Base-by-base conservation (phyloP, 2,797 vertebrate species). In the Coranthus polyacanthus region DNA sequence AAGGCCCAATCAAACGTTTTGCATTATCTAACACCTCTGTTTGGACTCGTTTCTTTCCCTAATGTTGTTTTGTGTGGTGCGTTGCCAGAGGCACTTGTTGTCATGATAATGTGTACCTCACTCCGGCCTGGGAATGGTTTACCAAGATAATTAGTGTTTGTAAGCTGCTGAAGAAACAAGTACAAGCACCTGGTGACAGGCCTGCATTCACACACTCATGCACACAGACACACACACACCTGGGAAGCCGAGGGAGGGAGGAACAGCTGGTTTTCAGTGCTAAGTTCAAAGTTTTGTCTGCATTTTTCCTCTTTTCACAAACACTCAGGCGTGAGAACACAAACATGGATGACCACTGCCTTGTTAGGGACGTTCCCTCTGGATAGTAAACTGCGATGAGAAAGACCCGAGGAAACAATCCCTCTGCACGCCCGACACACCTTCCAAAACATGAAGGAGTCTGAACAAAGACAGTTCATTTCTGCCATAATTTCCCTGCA, bases 141-240 rank as follows among this genome's bases (percentile, higher is more conserved):
- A 65, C 45, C 53, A 15, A 7, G 13, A 47, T 87, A 89, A 88
- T 90, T 85, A 72, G 67, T 79, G 78, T 85, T 87, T 83, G 85
- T 62, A 77, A 88, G 77, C 71, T 8, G 15, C 37, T 20, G 60
- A 54, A 70, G 72, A 58, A 74, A 61, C 68, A 65, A 64, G 72
- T 76, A 64, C 59, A 76, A 61, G 75, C 79, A 87, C 68, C 81
- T 86, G 82, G 71, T 73, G 72, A 72, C 68, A 60, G 62, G 54
- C 44, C 62, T 53, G 21, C 43, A 20, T 22, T 49, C 54, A 61
- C 57, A 21, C 54, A 50, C 59, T 55, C 65, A 57, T 34, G 34
- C 49, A 42, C 20, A 43, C 54, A 39, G 38, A 38, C 49, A 24
- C 44, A 53, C 41, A 63, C 57, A 46, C 21, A 55, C 41, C 76